Conservation (phyloP, 1,140 invertebrate genomes). For the Microplitis mediator region DNA sequence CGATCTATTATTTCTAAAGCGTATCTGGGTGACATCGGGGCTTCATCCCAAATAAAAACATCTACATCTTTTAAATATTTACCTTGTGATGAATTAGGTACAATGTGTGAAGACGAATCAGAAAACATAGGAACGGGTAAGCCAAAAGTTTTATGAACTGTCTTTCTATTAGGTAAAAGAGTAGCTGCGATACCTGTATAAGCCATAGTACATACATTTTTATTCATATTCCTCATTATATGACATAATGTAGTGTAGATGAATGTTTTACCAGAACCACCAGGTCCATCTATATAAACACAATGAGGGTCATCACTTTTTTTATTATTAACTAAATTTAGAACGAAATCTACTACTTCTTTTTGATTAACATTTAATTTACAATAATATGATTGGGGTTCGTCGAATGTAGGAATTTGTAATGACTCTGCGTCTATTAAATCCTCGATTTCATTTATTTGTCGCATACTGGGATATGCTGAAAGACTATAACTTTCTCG, state of each 20-base stretch:
- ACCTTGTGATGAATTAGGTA: no score
- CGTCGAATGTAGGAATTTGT: not conserved
- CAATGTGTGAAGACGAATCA: no score
- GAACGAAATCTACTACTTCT: not conserved
- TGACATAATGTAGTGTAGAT: no score
- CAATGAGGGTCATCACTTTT: not conserved
- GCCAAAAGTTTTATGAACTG: no score
- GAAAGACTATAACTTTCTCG: not conserved
- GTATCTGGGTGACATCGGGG: conserved; percentile 35
- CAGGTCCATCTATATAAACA: not conserved
- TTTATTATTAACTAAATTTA: not conserved
- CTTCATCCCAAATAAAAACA: conserved; percentile 25
- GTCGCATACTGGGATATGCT: not conserved
- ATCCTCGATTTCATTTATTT: not conserved
- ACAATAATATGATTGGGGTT: not conserved
- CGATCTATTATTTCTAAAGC: conserved; percentile 29
- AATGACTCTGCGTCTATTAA: not conserved
- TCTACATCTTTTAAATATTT: no score
- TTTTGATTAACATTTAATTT: not conserved
- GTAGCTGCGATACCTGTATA: no score
- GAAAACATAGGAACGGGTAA: no score
- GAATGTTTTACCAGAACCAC: no score
- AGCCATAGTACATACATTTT: no score
- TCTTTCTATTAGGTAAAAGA: no score
- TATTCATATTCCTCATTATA: no score